These are phyloP conservation scores for Coracopsis vasa DNA, from an alignment of 2,113 vertebrate genomes.

Conservation along the genomic window DNA sequence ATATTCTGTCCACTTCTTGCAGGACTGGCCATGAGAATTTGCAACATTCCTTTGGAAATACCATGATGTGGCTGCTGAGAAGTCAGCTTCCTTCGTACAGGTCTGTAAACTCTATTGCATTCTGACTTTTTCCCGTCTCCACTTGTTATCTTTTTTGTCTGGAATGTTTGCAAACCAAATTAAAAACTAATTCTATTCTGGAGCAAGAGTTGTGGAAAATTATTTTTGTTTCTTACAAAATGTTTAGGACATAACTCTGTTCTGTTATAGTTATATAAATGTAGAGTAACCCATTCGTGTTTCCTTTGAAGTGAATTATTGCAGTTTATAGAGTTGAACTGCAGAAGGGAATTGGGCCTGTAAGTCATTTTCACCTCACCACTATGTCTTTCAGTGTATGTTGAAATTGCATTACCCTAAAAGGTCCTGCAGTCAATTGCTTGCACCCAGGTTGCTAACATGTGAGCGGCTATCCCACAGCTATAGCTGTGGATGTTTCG, in stretches of 20 bases:
- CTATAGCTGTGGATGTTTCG: not conserved
- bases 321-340: not conserved
- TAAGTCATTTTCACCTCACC: slow-evolving; percentile 7
- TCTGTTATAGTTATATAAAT: not conserved
- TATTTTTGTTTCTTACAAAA: not conserved
- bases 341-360: not conserved
- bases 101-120: slow-evolving; percentile 13
- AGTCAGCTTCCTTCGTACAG: not conserved
- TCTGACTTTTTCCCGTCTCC: not conserved
- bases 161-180: not conserved
- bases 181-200: not conserved
- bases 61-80: not conserved
- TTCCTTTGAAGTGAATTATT: not conserved
- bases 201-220: not conserved
- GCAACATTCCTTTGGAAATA: not conserved
- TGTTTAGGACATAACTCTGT: not conserved
- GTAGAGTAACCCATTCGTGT: not conserved
- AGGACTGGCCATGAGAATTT: slow-evolving; percentile 13
- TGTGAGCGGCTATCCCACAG: not conserved
- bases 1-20: not conserved
- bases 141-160: not conserved
- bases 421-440: not conserved
- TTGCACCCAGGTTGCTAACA: not conserved
- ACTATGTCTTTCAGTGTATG: not conserved
- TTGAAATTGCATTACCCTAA: slow-evolving; percentile 21